Base-by-base conservation (phyloP, 2,888 invertebrate species). In the Thysanoteuthis rhombus region DNA sequence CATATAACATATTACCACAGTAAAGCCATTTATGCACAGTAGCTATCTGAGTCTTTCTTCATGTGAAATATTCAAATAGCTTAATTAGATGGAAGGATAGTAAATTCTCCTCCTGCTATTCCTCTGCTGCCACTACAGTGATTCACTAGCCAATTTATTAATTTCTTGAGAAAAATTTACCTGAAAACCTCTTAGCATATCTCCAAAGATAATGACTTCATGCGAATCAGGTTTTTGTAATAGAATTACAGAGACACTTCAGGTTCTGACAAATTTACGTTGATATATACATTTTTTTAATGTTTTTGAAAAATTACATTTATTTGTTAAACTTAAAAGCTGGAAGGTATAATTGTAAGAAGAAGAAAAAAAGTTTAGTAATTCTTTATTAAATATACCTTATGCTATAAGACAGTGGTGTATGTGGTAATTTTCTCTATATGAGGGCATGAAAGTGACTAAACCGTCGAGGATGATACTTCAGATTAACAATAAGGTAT, bases 401-500 rank as follows among this genome's bases (percentile, higher is more conserved):
- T 75, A 75, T 36, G n/a, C 75, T 75, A 75, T 75, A 75, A n/a
- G n/a, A 75, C 75, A 75, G 75, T n/a, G 75, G 75, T 75, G n/a
- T n/a, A 75, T 75, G 75, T 75, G 75, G 75, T 75, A 75, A 75
- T 75, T 75, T 75, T 75, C 75, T 75, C 75, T 75, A 92, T 19
- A 92, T 19, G n/a, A 92, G 92, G 92, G 42, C 92, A 92, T 28
- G 92, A 92, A 92, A 92, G 92, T 92, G 92, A 92, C 92, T 92
- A 92, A 92, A 92, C 42, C 39, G n/a, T 92, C n/a, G 45, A 45
- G 45, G 45, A 92, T n/a, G 42, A 92, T 92, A 92, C 92, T 92
- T 92, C 92, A 92, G 92, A 92, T 40, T 92, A 75, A 92, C 92
- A 92, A 92, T 92, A 92, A 92, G 45, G 92, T 45, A 92, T 92